Conservation (phyloP, 2,888 invertebrate genomes). For the Dilophus febrilis region DNA sequence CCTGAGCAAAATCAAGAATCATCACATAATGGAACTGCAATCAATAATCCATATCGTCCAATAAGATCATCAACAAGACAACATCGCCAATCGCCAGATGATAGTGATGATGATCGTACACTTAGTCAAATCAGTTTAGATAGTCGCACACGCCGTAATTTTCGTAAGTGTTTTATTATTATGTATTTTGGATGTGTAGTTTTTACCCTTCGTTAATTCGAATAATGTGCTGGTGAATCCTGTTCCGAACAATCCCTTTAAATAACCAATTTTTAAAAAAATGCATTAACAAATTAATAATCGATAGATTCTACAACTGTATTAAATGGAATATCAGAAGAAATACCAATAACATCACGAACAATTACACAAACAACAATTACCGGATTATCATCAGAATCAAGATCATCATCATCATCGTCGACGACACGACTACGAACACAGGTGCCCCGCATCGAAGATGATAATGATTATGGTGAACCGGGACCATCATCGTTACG, state of each 20-base stretch:
- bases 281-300: no score
- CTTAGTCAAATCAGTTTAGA: background rate
- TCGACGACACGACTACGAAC: constrained; percentile 13
- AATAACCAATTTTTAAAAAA: no score
- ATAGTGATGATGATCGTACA: constrained; percentile 6
- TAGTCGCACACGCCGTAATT: background rate
- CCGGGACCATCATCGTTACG: constrained; percentile 20
- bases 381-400: constrained; percentile 19
- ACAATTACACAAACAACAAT: background rate
- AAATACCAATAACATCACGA: no score
- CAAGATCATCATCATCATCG: constrained; percentile 2
- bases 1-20: background rate
- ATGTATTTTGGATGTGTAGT: no score
- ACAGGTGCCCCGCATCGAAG: constrained; percentile 5
- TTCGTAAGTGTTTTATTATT: background rate
- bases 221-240: no score
- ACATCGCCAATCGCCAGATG: background rate
- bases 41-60: background rate
- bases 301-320: no score
- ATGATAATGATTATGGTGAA: constrained; percentile 28
- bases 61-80: background rate
- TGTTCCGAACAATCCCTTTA: no score
- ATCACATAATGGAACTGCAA: no score
- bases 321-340: no score
- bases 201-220: no score